phyloP scores from a whole-genome alignment of 2,888 invertebrate genomes.

The Clitarchus hookeri region DNA sequence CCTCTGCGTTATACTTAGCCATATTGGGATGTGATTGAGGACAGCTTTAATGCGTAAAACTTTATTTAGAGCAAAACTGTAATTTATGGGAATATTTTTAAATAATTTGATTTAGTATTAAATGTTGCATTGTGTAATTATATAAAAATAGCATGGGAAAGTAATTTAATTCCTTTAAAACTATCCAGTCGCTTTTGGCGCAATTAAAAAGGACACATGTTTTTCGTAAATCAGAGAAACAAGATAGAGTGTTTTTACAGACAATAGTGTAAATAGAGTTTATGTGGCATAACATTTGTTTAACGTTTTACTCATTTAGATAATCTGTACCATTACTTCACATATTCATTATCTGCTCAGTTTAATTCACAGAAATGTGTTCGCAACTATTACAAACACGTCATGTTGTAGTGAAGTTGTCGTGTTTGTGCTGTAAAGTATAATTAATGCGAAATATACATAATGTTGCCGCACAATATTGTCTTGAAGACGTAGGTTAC shows the following conservation, averaged over 20 bases:
- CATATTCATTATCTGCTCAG: not conserved
- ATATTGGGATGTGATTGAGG: not conserved
- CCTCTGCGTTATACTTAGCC: not conserved
- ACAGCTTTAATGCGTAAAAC: not conserved
- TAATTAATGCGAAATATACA: too few relatives aligned
- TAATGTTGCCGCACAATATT: too few relatives aligned
- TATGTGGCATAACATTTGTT: too few relatives aligned
- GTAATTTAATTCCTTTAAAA: not conserved
- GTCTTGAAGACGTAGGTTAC: too few relatives aligned
- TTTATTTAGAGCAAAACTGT: conserved; percentile 5
- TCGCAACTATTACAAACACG: too few relatives aligned
- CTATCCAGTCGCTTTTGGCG: not conserved
- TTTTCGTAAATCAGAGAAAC: too few relatives aligned
- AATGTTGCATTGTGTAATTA: too few relatives aligned
- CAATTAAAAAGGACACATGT: not conserved
- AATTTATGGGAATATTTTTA: not conserved
- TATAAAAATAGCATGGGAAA: too few relatives aligned
- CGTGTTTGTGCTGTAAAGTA: not conserved
- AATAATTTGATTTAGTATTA: not conserved
- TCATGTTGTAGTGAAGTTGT: not conserved
- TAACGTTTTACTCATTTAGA: too few relatives aligned
- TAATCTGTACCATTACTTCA: too few relatives aligned
- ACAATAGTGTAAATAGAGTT: too few relatives aligned
- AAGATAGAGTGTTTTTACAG: too few relatives aligned
- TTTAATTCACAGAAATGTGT: not conserved